phyloP scores from a whole-genome alignment of 30 jellyfish, hydroid and myxozoan genomes.

The Kudoa iwatai region DNA sequence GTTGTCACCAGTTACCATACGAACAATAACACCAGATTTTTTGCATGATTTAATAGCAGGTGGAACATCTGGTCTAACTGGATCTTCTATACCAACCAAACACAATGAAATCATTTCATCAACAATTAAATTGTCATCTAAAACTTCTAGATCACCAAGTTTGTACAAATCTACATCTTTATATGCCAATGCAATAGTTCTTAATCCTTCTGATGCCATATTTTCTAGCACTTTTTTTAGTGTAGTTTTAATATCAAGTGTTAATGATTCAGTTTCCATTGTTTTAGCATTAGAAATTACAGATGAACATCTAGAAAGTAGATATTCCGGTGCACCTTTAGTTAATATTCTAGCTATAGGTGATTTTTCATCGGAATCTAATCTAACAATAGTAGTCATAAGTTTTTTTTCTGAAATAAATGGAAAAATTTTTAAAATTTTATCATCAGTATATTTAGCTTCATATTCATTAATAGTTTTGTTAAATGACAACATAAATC shows the following conservation, averaged over 20 bases:
- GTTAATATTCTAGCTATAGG: slow-evolving; percentile 34
- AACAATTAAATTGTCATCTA: slow-evolving; percentile 19
- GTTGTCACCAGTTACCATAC: slow-evolving; percentile 96
- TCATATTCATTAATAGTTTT: slow-evolving; percentile 30
- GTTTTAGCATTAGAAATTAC: slow-evolving; percentile 5
- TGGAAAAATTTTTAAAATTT: slow-evolving; percentile 23
- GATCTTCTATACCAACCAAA: slow-evolving; percentile 86
- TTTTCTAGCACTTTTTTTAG: too few species aligned
- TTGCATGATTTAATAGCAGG: slow-evolving; percentile 45
- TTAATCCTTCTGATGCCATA: slow-evolving; percentile 71
- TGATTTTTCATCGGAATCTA: slow-evolving; percentile 6
- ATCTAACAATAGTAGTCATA: slow-evolving; percentile 39
- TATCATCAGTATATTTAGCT: slow-evolving; percentile 27
- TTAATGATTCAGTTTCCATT: slow-evolving; percentile 3
- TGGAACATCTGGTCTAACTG: slow-evolving; percentile 97
- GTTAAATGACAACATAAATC: slow-evolving; percentile 25
- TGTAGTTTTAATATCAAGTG: too few species aligned
- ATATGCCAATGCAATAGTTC: slow-evolving; percentile 63
- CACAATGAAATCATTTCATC: slow-evolving; percentile 23
- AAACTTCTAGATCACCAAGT: slow-evolving; percentile 44
- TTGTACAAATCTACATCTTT: slow-evolving; percentile 22
- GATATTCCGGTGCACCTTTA: slow-evolving; percentile 82
- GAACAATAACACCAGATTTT: slow-evolving; percentile 73
- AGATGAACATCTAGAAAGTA: slow-evolving; percentile 27
- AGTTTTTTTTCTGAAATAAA: slow-evolving; percentile 49